phyloP scores from a whole-genome alignment of 2,797 vertebrate genomes.

The Chaetodon trifasciatus region DNA sequence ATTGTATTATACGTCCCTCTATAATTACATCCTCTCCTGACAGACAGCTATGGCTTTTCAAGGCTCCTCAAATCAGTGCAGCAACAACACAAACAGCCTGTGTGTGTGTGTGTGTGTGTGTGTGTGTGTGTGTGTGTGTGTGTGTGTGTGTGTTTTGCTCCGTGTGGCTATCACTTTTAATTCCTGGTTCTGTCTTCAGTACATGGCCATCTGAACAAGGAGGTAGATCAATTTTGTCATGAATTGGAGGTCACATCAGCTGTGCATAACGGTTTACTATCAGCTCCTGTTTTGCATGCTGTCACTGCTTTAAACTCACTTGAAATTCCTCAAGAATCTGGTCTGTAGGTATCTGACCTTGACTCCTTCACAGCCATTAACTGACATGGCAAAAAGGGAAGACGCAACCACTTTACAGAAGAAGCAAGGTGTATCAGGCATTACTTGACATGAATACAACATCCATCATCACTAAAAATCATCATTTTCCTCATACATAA shows the following conservation, averaged over 20 bases:
- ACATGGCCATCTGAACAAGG: conserved; percentile 33
- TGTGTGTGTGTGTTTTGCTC: conserved; percentile 36
- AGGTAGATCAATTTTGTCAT: conserved; percentile 67
- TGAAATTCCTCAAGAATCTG: conserved; percentile 11
- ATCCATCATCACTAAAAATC: conserved; percentile 39
- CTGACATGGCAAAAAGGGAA: conserved; percentile 9
- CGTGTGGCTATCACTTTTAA: conserved; percentile 44
- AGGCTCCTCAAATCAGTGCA: background rate
- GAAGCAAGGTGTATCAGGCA: background rate
- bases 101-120: conserved; percentile 42
- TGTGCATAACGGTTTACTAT: conserved; percentile 53
- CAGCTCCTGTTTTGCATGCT: conserved; percentile 45
- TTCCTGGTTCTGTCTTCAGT: conserved; percentile 64
- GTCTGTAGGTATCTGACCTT: conserved; percentile 10
- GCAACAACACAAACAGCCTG: conserved; percentile 19
- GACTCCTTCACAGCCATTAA: background rate
- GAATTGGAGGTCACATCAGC: conserved; percentile 56
- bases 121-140: conserved; percentile 46
- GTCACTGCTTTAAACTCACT: conserved; percentile 8
- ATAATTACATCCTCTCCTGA: background rate
- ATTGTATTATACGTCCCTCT: background rate
- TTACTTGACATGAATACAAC: conserved; percentile 28
- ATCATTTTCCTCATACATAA: conserved; percentile 44
- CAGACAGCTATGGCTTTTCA: background rate
- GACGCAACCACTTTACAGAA: background rate